Evolutionary conservation across 2,888 invertebrate species (phyloP), one percentile per base, ranked within the genome.

Genomic region (Harmothoe impar): DNA sequence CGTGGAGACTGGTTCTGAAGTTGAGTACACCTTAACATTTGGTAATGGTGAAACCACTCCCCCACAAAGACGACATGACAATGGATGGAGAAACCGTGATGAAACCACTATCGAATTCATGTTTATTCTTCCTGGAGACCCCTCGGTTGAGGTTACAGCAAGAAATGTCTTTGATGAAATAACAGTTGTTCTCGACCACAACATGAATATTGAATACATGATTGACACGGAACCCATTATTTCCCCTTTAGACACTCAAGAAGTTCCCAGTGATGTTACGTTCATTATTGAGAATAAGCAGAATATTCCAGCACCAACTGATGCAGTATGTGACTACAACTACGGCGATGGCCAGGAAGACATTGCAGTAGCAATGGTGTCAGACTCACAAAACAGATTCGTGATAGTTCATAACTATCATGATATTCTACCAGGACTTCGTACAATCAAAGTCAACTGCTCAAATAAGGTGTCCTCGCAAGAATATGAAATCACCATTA

Each of bases 391-490:
- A 10, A 23, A 51, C 84, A 33, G 3, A n/a, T 84, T 84, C 23
- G 29, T n/a, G 7, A 33, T 5, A 17, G 12, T 1, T 29, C 51
- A 51, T 29, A 5, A 51, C 5, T 84, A 84, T 43, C 35, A 84
- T 0, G 43, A 10, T 23, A 51, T 84, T 35, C n/a, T 35, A 5
- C 84, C 51, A 35, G 84, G 35, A 23, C 1, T 35, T 23, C 17
- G 33, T 10, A 35, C 17, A 5, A 84, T 84, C 43, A 35, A 84
- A 7, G 23, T 84, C 17, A 84, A 33, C 51, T 84, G 84, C 51
- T 84, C 51, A 1, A 84, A 84, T 84, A 7, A n/a, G 84, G 84
- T 84, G 0, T 84, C 84, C 84, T 20, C 12, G 1, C 43, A 51
- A n/a, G 23, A 3, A 20, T 84, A 43, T 35, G 20, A 20, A 1